Evolutionary conservation across 2,888 invertebrate species (phyloP).

Genomic region (Microctonus aethiopoides): DNA sequence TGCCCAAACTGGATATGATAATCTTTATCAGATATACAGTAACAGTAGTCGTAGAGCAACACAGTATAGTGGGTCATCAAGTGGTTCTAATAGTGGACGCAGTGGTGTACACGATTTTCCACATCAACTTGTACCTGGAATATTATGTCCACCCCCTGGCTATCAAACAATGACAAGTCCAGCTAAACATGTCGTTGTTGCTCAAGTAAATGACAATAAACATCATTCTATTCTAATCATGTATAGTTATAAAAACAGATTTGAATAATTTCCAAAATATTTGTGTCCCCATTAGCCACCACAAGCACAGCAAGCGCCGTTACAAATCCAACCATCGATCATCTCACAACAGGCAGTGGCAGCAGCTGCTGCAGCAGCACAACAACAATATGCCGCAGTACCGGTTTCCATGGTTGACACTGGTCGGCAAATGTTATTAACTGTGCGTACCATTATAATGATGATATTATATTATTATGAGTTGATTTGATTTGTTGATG

Average conservation of each 20-base stretch:
- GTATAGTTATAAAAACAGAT: not conserved
- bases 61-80: constrained; percentile 75
- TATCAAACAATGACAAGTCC: constrained; percentile 84
- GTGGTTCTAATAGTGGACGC: constrained; percentile 61
- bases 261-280: not conserved
- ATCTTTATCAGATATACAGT: constrained; percentile 83
- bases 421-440: constrained; percentile 82
- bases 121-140: constrained; percentile 93
- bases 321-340: constrained; percentile 84
- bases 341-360: constrained; percentile 80
- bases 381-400: constrained; percentile 83
- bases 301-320: constrained; percentile 74
- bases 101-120: constrained; percentile 78
- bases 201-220: constrained; percentile 62
- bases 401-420: constrained; percentile 95
- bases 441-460: constrained; percentile 67
- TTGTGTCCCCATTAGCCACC: constrained; percentile 57
- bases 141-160: constrained; percentile 85
- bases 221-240: not conserved
- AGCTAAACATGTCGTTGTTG: constrained; percentile 77
- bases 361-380: constrained; percentile 72
- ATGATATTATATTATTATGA: not conserved
- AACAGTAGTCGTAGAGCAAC: constrained; percentile 72
- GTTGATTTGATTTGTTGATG: not conserved
- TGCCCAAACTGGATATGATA: constrained; percentile 76